phyloP scores from a whole-genome alignment of 2,888 invertebrate genomes.

The Poecilobothrus nobilitatus region DNA sequence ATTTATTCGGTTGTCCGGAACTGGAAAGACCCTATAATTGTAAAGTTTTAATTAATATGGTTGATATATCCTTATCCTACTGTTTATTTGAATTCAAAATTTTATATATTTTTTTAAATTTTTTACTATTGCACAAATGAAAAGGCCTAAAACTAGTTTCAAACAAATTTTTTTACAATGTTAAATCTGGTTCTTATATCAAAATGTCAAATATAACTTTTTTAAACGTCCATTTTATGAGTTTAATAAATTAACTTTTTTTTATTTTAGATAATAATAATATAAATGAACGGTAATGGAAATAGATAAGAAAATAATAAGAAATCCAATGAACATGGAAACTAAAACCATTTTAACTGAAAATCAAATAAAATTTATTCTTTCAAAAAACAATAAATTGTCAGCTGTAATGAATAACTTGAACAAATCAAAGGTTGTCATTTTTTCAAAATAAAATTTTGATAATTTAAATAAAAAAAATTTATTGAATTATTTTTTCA shows the following conservation, averaged over 20 bases:
- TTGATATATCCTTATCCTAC: constrained; percentile 4
- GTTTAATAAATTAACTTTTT: background rate
- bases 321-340: background rate
- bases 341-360: background rate
- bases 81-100: background rate
- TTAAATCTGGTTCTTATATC: background rate
- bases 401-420: constrained; percentile 1
- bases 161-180: background rate
- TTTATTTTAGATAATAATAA: background rate
- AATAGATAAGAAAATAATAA: background rate
- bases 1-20: constrained; percentile 1
- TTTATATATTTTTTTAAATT: background rate
- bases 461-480: too few relatives aligned
- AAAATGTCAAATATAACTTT: background rate
- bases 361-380: constrained; percentile 3
- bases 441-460: background rate
- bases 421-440: background rate
- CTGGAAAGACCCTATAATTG: background rate
- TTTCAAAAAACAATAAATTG: background rate
- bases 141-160: background rate
- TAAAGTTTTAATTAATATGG: background rate
- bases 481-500: background rate
- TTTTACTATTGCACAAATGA: background rate
- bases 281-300: background rate
- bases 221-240: background rate